phyloP scores from a whole-genome alignment of 2,797 vertebrate species.

The Pangasius krempfi region DNA sequence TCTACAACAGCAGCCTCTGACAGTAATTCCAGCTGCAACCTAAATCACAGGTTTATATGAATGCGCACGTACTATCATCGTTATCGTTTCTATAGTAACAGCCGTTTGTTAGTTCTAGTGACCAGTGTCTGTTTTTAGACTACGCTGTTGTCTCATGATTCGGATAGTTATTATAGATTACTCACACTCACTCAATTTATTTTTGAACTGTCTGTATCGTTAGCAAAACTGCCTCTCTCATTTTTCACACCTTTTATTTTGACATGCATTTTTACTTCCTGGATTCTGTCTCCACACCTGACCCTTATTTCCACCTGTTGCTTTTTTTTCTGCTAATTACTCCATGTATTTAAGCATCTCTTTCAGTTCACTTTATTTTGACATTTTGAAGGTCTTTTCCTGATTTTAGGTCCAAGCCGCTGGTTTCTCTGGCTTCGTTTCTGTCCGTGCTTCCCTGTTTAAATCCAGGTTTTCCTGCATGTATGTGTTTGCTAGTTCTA shows the following conservation, averaged over 20 bases:
- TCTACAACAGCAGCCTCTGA: background rate
- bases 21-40: background rate
- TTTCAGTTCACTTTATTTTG: background rate
- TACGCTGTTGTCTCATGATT: background rate
- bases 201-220: background rate
- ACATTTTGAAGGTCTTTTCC: background rate
- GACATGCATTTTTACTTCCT: background rate
- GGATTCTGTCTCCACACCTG: background rate
- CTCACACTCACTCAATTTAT: background rate
- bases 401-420: background rate
- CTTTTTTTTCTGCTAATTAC: background rate
- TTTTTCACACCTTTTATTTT: background rate
- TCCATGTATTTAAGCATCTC: background rate
- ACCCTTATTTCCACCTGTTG: background rate
- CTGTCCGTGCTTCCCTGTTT: background rate
- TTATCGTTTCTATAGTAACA: background rate
- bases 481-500: background rate
- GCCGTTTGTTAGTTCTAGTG: background rate
- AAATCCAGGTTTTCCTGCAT: background rate
- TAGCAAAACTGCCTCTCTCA: no score
- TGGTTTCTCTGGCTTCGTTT: background rate
- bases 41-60: slow-evolving; percentile 3
- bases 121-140: background rate
- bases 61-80: background rate
- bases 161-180: background rate